Base-by-base conservation (phyloP, 1,140 invertebrate species). In the Carcinoscorpius rotundicauda region DNA sequence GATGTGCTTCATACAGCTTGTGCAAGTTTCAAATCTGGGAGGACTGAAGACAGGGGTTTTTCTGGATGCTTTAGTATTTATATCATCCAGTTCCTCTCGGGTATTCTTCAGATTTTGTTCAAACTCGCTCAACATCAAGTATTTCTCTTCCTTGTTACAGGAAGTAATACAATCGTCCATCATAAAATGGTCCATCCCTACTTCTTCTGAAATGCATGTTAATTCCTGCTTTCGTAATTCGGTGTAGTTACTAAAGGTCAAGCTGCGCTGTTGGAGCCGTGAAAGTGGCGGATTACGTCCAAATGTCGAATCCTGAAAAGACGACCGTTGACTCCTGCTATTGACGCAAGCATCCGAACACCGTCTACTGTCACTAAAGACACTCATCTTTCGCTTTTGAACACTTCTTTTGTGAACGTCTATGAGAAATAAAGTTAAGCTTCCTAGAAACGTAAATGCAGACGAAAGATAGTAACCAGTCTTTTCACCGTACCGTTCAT, bases 391-490 rank as follows among this genome's bases (percentile, higher is more conserved):
- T 51, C 69, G 68, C 10, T 69, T 68, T n/a, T 63, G 53, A 8
- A 87, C 80, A 68, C 83, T 85, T 62, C 86, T 79, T 64, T 84
- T 80, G 73, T 91, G 86, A 49, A 83, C 85, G 10, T 86, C 86
- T n/a, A 90, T 86, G 65, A 91, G 83, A 75, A 90, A 91, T 65
- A 91, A 79, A 62, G 89, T 75, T 52, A 86, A 81, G 5, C 87
- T 86, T 56, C 87, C 87, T 29, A 87, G 82, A 66, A 89, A 79
- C n/a, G 87, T 86, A 60, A 86, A 86, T 57, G 86, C 81, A 29
- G 86, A 88, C 60, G 87, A 88, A 69, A 88, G 87, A 73, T 89
- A 91, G 76, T 89, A 91, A 8, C 88, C 89, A 4, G 86, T 84
- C 64, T 86, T 82, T 2, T 86, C 83, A 68, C 83, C 69, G 29